Conservation (phyloP, 2,888 invertebrate genomes). For the Drosophila affinis region DNA sequence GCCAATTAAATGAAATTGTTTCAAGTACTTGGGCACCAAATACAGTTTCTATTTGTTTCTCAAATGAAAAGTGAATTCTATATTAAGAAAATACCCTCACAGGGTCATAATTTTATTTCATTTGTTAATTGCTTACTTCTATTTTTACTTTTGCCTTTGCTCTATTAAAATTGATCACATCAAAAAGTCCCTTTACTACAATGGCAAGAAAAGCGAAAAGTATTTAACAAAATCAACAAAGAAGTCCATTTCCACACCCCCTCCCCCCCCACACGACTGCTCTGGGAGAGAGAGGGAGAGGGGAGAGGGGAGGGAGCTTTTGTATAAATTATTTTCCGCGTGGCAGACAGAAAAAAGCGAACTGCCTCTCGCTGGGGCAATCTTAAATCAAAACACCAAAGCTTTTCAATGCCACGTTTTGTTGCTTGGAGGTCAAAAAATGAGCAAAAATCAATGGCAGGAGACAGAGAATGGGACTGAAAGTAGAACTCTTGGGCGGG, state of each 20-base stretch:
- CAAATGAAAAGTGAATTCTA: background rate
- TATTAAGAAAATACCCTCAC: background rate
- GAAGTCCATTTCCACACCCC: conserved; percentile 16
- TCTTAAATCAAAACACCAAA: conserved; percentile 66
- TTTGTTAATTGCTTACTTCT: conserved; percentile 6
- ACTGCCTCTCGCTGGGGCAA: conserved; percentile 27
- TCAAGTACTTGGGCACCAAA: conserved; percentile 5
- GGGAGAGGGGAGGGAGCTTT: conserved; percentile 48
- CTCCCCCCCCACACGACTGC: conserved; percentile 16
- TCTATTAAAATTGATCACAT: conserved; percentile 27
- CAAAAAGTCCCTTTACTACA: conserved; percentile 13
- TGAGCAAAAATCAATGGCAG: conserved; percentile 62
- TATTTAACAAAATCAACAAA: conserved; percentile 73
- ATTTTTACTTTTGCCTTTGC: background rate
- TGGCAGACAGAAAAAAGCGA: conserved; percentile 33
- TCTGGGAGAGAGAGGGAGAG: conserved; percentile 27
- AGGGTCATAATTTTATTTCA: background rate
- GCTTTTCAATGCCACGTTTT: conserved; percentile 62
- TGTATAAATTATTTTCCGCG: conserved; percentile 76
- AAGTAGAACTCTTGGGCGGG: background rate
- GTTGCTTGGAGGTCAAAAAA: conserved; percentile 69
- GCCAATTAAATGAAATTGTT: conserved; percentile 47
- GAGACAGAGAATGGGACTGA: background rate
- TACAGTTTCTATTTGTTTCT: background rate
- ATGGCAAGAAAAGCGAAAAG: conserved; percentile 49